Conservation (phyloP, 1,140 invertebrate species). For the Streblospio benedicti region DNA sequence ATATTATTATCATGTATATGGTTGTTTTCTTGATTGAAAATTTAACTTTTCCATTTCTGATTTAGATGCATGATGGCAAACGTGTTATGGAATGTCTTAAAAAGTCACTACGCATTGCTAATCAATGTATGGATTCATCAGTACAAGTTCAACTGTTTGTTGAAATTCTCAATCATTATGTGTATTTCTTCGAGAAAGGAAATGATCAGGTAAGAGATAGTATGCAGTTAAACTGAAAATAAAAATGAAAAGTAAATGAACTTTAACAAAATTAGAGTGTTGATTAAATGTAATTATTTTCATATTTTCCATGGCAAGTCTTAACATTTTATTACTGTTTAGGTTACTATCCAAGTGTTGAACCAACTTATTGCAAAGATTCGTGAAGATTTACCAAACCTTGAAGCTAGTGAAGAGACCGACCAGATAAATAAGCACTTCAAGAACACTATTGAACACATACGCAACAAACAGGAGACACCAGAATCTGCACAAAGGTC, state of each 20-base stretch:
- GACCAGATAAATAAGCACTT: constrained; percentile 94
- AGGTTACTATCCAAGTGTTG: constrained; percentile 63
- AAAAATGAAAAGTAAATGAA: too few species aligned
- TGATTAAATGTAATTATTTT: too few species aligned
- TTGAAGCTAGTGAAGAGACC: constrained; percentile 87
- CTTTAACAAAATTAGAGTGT: too few species aligned
- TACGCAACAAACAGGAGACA: constrained; percentile 30
- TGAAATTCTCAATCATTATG: constrained; percentile 87
- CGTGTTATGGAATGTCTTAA: constrained; percentile 90
- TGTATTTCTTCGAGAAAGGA: constrained; percentile 88
- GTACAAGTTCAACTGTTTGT: constrained; percentile 93
- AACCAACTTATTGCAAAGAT: constrained; percentile 87
- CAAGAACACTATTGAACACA: constrained; percentile 50
- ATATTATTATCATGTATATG: background rate
- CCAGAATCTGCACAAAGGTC: too few species aligned
- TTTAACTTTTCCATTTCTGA: too few species aligned
- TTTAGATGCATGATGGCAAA: constrained; percentile 82
- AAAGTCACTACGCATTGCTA: constrained; percentile 86
- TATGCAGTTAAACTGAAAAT: background rate
- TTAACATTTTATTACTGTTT: constrained; percentile 5
- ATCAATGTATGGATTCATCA: constrained; percentile 93
- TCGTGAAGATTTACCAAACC: constrained; percentile 78
- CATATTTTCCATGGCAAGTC: background rate
- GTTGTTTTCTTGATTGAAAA: constrained; percentile 11
- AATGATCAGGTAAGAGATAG: constrained; percentile 63